Base-by-base conservation (phyloP, 2,888 invertebrate genomes). In the Pandemis heparana region DNA sequence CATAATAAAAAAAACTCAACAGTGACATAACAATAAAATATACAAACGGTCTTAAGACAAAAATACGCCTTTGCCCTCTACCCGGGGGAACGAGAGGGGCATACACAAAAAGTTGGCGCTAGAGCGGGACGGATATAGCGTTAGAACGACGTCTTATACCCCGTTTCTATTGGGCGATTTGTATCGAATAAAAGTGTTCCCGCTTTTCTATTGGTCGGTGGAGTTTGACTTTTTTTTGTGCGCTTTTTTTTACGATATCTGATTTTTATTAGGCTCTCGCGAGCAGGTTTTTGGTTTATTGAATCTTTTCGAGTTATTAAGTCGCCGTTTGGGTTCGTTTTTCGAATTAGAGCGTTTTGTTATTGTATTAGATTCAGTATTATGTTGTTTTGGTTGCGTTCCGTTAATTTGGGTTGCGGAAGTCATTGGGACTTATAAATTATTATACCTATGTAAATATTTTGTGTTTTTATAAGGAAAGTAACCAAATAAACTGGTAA, bases 211-310 rank as follows among this genome's bases (percentile, higher is more conserved):
- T 86, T 87, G 87, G 87, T 76, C 71, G 80, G 77, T 66, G 75
- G 76, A 68, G 63, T 59, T 73, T 73, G 63, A 48, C 75, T 82
- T 87, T 82, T 82, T 79, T 82, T 82, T 84, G 83, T 83, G 83
- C 79, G 80, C 81, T 75, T 81, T 81, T 32, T 86, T 88, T 89
- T 87, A 87, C 82, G 85, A 85, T 85, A 83, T 83, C 85, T 86
- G 87, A 86, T 85, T 87, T 89, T 90, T 89, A 90, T 88, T 85
- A 87, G 80, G 85, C 84, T 84, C 84, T 89, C 87, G 79, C 78
- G 78, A 82, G 81, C 88, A 89, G 87, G 83, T 85, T 84, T 85
- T 80, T 81, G 82, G 76, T 82, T 81, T 81, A 81, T 81, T 79
- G 80, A 81, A 81, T 80, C 80, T 83, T 82, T 83, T 81, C 78